Evolutionary conservation across 2,113 vertebrate species (phyloP).

Genomic region (Anarrhichthys ocellatus): DNA sequence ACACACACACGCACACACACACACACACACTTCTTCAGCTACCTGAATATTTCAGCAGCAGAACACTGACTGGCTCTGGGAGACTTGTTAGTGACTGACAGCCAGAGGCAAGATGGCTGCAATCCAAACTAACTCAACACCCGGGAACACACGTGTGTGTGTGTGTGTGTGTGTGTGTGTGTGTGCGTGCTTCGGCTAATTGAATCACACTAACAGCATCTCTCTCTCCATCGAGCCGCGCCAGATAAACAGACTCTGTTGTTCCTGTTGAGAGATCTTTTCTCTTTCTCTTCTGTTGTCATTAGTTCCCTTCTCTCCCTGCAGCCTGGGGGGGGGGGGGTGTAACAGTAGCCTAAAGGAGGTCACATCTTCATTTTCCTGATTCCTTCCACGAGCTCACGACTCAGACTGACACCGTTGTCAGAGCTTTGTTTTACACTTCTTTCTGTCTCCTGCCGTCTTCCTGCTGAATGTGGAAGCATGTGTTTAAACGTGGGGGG

Average conservation of each 20-base stretch:
- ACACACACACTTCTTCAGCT: constrained; percentile 14
- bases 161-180: constrained; percentile 18
- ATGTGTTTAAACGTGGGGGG: background rate
- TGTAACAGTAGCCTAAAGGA: too few species aligned
- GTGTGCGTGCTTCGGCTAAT: constrained; percentile 22
- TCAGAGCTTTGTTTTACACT: too few species aligned
- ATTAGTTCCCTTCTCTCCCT: constrained; percentile 22
- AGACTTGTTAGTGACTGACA: constrained; percentile 43
- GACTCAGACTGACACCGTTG: too few species aligned
- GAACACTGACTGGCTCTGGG: background rate
- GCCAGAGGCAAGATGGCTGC: constrained; percentile 28
- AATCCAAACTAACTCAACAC: constrained; percentile 16
- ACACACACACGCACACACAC: background rate
- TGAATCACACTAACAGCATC: constrained; percentile 36
- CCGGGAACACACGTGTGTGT: constrained; percentile 2
- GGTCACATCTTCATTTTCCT: too few species aligned
- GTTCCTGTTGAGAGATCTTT: constrained; percentile 28
- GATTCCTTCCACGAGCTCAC: too few species aligned
- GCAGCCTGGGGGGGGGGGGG: too few species aligned
- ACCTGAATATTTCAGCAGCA: constrained; percentile 36
- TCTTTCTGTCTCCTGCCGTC: background rate
- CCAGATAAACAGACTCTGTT: constrained; percentile 42
- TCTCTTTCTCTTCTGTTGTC: constrained; percentile 37
- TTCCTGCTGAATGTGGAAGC: background rate
- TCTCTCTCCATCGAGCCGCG: constrained; percentile 1